Conservation (phyloP, 2,888 invertebrate species). For the Teinopalpus imperialis region DNA sequence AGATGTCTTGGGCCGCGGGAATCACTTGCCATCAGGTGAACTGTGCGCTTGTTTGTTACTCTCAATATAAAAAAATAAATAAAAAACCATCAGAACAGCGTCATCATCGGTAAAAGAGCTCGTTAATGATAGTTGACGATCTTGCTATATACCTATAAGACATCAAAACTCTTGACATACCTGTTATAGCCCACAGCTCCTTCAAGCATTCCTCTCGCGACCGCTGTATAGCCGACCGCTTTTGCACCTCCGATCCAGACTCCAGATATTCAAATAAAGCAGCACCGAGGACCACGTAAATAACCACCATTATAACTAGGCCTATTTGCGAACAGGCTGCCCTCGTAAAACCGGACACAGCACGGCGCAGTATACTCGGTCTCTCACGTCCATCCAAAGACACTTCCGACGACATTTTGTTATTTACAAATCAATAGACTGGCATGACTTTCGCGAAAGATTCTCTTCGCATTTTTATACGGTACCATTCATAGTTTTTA, state of each 20-base stretch:
- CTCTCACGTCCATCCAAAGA: slow-evolving; percentile 69
- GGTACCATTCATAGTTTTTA: neutral
- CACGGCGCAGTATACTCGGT: slow-evolving; percentile 57
- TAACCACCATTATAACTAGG: slow-evolving; percentile 86
- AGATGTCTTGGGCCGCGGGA: too few species aligned
- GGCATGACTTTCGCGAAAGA: neutral
- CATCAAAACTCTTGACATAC: slow-evolving; percentile 65
- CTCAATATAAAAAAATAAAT: too few species aligned
- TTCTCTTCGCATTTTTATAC: neutral
- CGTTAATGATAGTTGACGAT: too few species aligned
- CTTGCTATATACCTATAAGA: too few species aligned
- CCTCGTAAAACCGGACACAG: slow-evolving; percentile 66
- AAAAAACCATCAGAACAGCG: too few species aligned
- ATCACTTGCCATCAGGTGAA: too few species aligned
- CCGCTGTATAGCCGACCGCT: slow-evolving; percentile 83
- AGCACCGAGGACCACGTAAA: slow-evolving; percentile 88
- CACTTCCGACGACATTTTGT: slow-evolving; percentile 69
- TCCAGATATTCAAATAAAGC: slow-evolving; percentile 89
- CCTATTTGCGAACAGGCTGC: slow-evolving; percentile 87
- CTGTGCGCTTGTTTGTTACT: too few species aligned
- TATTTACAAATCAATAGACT: slow-evolving; percentile 23
- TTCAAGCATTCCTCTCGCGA: slow-evolving; percentile 86
- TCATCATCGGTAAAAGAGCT: too few species aligned
- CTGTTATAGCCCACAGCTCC: slow-evolving; percentile 91
- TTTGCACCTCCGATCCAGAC: slow-evolving; percentile 85